These are phyloP conservation scores for Ischnus inquisitorius DNA, from an alignment of 2,888 invertebrate species.

Conservation along the genomic window DNA sequence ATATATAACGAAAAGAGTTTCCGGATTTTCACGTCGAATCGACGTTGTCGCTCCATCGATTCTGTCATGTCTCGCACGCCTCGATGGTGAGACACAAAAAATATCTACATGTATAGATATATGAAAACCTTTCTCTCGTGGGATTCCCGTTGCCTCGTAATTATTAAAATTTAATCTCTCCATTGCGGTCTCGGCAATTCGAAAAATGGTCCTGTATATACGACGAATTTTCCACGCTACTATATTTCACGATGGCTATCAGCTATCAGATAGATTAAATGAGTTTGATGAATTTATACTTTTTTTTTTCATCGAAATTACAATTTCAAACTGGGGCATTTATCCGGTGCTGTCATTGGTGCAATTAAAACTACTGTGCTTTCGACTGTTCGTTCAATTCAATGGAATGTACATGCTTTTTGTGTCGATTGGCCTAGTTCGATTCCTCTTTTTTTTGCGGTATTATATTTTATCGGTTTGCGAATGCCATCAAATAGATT, in stretches of 20 bases:
- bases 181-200: background rate
- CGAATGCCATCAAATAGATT: no score
- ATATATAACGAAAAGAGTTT: background rate
- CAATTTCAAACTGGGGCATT: background rate
- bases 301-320: background rate
- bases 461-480: no score
- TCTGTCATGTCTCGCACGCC: slow-evolving; percentile 12
- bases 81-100: background rate
- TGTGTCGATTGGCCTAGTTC: background rate
- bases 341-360: slow-evolving; percentile 3
- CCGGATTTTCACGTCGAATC: slow-evolving; percentile 13
- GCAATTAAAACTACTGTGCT: background rate
- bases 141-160: background rate
- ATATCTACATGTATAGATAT: background rate
- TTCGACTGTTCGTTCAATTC: background rate
- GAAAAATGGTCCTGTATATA: background rate
- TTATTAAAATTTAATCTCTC: slow-evolving; percentile 40
- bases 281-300: background rate
- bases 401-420: slow-evolving; percentile 1
- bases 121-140: background rate
- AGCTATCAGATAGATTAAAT: background rate
- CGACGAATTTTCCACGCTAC: background rate
- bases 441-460: background rate
- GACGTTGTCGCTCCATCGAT: slow-evolving; percentile 21
- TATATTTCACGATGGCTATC: background rate